Evolutionary conservation across 2,797 vertebrate genomes (phyloP).

Genomic region (Lerista edwardsae): DNA sequence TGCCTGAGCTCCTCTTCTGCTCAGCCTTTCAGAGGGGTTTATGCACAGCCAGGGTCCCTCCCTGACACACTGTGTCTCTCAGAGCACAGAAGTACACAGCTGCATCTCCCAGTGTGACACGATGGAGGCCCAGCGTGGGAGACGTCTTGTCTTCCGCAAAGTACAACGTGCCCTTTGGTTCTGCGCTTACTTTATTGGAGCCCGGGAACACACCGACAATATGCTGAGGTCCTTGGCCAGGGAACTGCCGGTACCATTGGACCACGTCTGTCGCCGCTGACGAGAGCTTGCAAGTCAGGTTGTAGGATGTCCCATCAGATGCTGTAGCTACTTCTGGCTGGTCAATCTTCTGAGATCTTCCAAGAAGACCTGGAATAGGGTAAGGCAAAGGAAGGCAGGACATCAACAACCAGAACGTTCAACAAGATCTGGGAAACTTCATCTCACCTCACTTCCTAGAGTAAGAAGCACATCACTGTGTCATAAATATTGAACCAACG

Average conservation of each 20-base stretch:
- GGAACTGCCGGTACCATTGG: constrained; percentile 49
- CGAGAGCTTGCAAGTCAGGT: constrained; percentile 31
- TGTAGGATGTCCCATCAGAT: constrained; percentile 36
- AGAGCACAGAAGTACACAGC: background rate
- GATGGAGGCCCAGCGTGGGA: background rate
- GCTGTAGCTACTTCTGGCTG: constrained; percentile 17
- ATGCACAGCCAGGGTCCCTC: background rate
- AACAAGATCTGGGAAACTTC: no score
- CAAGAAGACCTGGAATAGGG: background rate
- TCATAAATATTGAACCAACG: no score
- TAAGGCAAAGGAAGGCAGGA: no score
- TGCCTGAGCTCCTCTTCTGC: background rate
- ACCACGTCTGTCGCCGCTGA: constrained; percentile 5
- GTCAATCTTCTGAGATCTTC: background rate
- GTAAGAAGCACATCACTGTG: no score
- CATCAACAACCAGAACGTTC: no score
- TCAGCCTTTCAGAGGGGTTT: background rate
- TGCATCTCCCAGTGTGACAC: background rate
- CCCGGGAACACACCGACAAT: constrained; percentile 19
- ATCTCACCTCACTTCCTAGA: background rate
- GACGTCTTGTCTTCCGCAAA: background rate
- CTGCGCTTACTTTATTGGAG: rapidly evolving
- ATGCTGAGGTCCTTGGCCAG: constrained; percentile 9
- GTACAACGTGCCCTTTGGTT: background rate
- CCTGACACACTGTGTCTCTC: background rate